phyloP scores from a whole-genome alignment of 2,888 invertebrate genomes.

The Brenthis ino region DNA sequence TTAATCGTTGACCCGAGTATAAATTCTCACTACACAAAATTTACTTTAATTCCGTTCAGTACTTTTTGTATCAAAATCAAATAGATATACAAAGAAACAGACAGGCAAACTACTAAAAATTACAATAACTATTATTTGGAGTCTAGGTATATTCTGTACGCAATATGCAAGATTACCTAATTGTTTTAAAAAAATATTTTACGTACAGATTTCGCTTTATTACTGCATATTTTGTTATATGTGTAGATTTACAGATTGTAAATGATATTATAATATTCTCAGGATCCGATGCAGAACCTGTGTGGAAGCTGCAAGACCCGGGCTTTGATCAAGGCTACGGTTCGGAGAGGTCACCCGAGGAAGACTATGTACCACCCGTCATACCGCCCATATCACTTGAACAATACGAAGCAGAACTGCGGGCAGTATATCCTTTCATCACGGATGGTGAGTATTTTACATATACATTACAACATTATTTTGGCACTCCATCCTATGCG shows the following conservation, averaged over 20 bases:
- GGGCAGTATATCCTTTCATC: slow-evolving; percentile 85
- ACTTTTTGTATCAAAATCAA: too few species aligned
- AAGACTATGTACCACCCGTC: slow-evolving; percentile 87
- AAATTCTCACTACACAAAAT: too few species aligned
- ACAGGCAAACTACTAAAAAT: too few species aligned
- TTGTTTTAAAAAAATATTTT: neutral
- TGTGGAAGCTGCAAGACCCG: slow-evolving; percentile 80
- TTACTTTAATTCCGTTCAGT: too few species aligned
- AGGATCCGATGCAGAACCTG: slow-evolving; percentile 80
- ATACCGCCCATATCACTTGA: slow-evolving; percentile 80
- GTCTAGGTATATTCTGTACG: too few species aligned
- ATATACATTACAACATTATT: neutral
- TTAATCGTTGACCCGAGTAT: too few species aligned
- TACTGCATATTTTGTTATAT: neutral
- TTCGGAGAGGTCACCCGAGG: slow-evolving; percentile 89
- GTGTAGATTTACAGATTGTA: neutral
- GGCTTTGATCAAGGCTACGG: slow-evolving; percentile 89
- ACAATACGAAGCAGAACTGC: slow-evolving; percentile 82
- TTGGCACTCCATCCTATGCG: too few species aligned
- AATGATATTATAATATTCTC: slow-evolving; percentile 27
- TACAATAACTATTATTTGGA: too few species aligned
- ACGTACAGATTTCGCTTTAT: neutral
- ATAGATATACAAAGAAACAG: too few species aligned
- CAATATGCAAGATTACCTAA: too few species aligned
- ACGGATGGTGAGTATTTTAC: slow-evolving; percentile 82